Evolutionary conservation across 30 jellyfish, hydroid and myxozoan genomes (phyloP), one percentile per base, ranked within the genome.

Genomic region (Aurelia aurita): DNA sequence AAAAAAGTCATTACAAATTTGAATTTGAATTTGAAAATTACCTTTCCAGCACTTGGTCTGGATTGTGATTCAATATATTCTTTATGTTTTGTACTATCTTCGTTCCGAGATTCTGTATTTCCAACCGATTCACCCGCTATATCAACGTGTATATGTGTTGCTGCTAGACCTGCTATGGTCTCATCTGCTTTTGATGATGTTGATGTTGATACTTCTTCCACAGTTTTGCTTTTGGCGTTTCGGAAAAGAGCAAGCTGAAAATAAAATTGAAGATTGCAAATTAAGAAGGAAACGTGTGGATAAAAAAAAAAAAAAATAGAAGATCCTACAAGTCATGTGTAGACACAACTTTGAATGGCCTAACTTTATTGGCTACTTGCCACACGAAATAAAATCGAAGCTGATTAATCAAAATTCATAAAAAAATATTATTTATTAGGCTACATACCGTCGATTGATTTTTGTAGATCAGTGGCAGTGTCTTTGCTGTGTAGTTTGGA

Each of bases 401-500:
- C 72, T 72, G 70, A 39, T 45, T 72, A 23, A 63, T 23, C 12
- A 9, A 25, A 3, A 63, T 23, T 45, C 65, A 53, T 74, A 58
- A 47, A 51, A 54, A 35, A 53, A 19, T 53, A n/a, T n/a, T n/a
- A n/a, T n/a, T n/a, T n/a, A n/a, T n/a, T n/a, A 16, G 76, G 86
- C 57, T 15, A 58, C 86, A 74, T 47, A 74, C 86, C 86, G 61
- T 74, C 58, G 86, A 53, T 74, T 74, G 86, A 74, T 74, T 74
- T 58, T 74, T 74, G 74, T 53, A 74, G 75, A 74, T 74, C 73
- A 74, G 58, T 74, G 86, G 86, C 75, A 74, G 74, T 58, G 74
- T 61, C 89, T 59, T 60, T 22, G 89, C 89, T 79, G 80, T 63
- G 81, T 79, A 63, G 70, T 65, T 79, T 65, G 80, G 81, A 79